Percentiles rank a stretch among this genome's conserved stretches.
These are phyloP conservation scores for Brachionus calyciflorus DNA, from an alignment of 1,140 invertebrate genomes.

Conservation along the genomic window DNA sequence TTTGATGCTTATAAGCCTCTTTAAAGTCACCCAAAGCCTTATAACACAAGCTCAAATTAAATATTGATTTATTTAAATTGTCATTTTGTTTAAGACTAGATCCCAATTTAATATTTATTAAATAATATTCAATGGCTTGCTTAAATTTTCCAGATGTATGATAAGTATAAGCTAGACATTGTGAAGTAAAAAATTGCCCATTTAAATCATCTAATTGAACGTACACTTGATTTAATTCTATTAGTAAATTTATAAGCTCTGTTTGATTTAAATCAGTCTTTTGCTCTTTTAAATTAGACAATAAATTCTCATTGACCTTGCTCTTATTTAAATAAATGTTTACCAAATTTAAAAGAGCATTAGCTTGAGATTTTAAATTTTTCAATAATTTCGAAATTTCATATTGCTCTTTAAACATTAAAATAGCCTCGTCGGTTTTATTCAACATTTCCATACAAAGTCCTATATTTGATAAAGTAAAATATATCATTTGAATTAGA, in stretches of 20 bases:
- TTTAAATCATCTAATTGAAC: slow-evolving; percentile 12
- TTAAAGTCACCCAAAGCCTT: not conserved
- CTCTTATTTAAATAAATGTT: slow-evolving; percentile 30
- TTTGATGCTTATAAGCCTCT: slow-evolving; percentile 27
- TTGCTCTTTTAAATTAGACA: not conserved
- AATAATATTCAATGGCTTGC: slow-evolving; percentile 34
- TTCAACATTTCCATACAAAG: slow-evolving; percentile 45
- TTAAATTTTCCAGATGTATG: slow-evolving; percentile 7
- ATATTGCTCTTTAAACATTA: slow-evolving; percentile 44
- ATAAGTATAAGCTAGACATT: slow-evolving; percentile 36
- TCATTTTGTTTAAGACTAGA: not conserved
- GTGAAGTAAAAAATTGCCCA: slow-evolving; percentile 42
- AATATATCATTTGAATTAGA: slow-evolving; percentile 45
- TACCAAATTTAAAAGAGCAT: slow-evolving; percentile 42
- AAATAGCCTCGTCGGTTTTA: slow-evolving; percentile 27
- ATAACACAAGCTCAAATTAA: slow-evolving; percentile 13
- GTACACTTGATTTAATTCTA: slow-evolving; percentile 11
- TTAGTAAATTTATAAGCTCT: slow-evolving; percentile 5
- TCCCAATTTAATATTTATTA: slow-evolving; percentile 5
- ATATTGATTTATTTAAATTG: not conserved
- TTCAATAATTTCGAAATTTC: slow-evolving; percentile 35
- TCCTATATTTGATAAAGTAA: slow-evolving; percentile 39
- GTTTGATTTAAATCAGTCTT: not conserved
- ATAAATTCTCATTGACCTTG: not conserved
- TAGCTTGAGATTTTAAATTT: slow-evolving; percentile 29